Evolutionary conservation across 2,888 invertebrate species (phyloP), one percentile per base, ranked within the genome.

Genomic region (Teinopalpus imperialis): DNA sequence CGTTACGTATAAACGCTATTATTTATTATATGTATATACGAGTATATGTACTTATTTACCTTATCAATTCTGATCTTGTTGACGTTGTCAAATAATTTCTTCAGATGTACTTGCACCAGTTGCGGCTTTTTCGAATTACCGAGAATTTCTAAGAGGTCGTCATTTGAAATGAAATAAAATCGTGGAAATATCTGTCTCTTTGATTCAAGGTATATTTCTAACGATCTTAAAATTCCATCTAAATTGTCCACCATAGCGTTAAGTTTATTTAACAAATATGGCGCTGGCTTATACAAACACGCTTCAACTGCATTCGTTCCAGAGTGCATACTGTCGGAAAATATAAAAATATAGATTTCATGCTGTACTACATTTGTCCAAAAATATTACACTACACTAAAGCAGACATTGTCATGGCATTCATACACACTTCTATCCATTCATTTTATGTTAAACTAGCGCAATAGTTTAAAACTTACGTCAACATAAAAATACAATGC

Each of bases 11-110:
- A n/a, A n/a, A n/a, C n/a, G n/a, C n/a, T n/a, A n/a, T n/a, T n/a
- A n/a, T n/a, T n/a, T n/a, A n/a, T n/a, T n/a, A n/a, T n/a, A n/a
- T n/a, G n/a, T n/a, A n/a, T n/a, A n/a, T n/a, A n/a, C n/a, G n/a
- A n/a, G n/a, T n/a, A n/a, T n/a, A n/a, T n/a, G n/a, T n/a, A n/a
- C n/a, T n/a, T n/a, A 32, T 63, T 73, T 86, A 92, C 92, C 86
- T 93, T 93, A 47, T 90, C 90, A 47, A 95, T 88, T 59, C 92
- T 91, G 35, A 95, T 81, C 67, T 91, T 93, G 61, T 92, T 93
- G 20, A 97, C 91, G 73, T 96, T 96, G 69, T 96, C 97, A 74
- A 97, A 97, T 23, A 97, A 90, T 69, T 97, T 97, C 69, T 95
- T 97, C 46, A 97, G 86, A 73, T 97, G 96, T 0, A 93, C 92